Evolutionary conservation across 1,140 invertebrate species (phyloP), one percentile per base, ranked within the genome.

Genomic region (Littorina saxatilis): DNA sequence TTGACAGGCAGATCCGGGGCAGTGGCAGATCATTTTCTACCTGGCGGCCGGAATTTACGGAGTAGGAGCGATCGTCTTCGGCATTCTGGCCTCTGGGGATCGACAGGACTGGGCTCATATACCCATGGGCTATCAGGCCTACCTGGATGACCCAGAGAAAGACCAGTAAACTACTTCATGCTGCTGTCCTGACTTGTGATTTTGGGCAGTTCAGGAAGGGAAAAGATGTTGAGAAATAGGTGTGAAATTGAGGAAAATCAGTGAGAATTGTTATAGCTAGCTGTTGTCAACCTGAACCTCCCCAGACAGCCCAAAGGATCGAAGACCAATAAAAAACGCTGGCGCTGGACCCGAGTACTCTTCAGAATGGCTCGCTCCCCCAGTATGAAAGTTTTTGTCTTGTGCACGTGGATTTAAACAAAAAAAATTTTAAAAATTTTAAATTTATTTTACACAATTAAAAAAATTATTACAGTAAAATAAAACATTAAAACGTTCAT

Each of bases 201-300:
- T 58, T 13, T 58, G 20, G 5, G 11, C 27, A 20, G 11, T 58
- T 58, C n/a, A n/a, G n/a, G n/a, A n/a, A n/a, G n/a, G n/a, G n/a
- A n/a, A n/a, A n/a, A n/a, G n/a, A n/a, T n/a, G n/a, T n/a, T n/a
- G 7, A 17, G 43, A 47, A 5, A 47, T 47, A 47, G 61, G n/a
- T 27, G 95, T 99, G 1, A 94, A 99, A 27, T 94, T 99, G 39
- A 50, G 1, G 37, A 80, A 29, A 70, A 63, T 13, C 39, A 47
- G 39, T 66, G 77, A 29, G 35, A 68, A 52, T 20, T 20, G n/a
- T 23, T 7, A 58, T 58, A 47, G 43, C 43, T 47, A 17, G 5
- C 17, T 9, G 43, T 47, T 47, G 5, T 47, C 43, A 9, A 47
- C 43, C 43, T 47, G 43, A 17, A 47, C 43, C 7, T 9, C 43